phyloP scores from a whole-genome alignment of 2,113 vertebrate species.

The Pollachius pollachius region DNA sequence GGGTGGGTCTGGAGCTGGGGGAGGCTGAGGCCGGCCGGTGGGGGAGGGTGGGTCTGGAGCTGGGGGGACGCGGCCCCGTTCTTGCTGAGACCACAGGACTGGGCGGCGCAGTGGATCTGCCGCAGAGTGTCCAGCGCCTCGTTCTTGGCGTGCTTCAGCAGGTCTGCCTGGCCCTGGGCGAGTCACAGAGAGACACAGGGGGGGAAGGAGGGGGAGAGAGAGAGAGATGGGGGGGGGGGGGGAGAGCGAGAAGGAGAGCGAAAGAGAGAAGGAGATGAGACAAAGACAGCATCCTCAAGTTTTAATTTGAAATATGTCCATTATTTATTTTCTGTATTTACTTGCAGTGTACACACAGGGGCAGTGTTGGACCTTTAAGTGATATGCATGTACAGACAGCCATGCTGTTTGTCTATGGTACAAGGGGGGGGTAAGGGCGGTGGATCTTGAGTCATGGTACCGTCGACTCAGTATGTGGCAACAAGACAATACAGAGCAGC shows the following conservation, averaged over 20 bases:
- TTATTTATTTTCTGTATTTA: too few relatives aligned
- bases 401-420: too few relatives aligned
- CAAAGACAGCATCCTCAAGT: too few relatives aligned
- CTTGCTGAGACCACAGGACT: conserved; percentile 86
- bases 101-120: conserved; percentile 89
- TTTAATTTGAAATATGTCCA: too few relatives aligned
- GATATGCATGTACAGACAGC: too few relatives aligned
- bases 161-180: conserved; percentile 85
- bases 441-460: too few relatives aligned
- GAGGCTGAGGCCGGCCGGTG: neutral
- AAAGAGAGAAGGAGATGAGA: neutral
- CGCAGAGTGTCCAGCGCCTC: conserved; percentile 86
- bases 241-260: neutral
- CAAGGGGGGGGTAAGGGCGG: too few relatives aligned
- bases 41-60: conserved; percentile 53
- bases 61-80: conserved; percentile 75
- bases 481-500: too few relatives aligned
- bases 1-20: too few relatives aligned
- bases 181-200: neutral
- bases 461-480: too few relatives aligned
- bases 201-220: conserved; percentile 5
- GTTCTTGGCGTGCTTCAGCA: conserved; percentile 86
- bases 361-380: too few relatives aligned
- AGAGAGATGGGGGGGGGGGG: conserved; percentile 4
- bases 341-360: too few relatives aligned